Evolutionary conservation across 2,113 vertebrate species (phyloP).

Genomic region (Grammomys surdaster): DNA sequence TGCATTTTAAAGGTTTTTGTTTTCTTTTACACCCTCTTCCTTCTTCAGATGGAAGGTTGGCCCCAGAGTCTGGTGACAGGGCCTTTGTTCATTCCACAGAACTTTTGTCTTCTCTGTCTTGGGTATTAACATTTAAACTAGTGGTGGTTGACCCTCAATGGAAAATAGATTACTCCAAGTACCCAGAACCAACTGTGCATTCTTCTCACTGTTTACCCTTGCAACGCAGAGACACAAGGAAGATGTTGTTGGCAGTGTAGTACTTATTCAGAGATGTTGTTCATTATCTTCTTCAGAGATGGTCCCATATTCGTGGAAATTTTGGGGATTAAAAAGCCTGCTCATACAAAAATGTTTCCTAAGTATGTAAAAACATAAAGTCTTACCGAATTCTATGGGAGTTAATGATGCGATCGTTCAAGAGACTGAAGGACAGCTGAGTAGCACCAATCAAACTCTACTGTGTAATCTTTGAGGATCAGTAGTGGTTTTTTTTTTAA

Average conservation of each 20-base stretch:
- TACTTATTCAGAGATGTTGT: slow-evolving; percentile 36
- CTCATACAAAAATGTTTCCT: not conserved
- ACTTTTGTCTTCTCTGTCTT: not conserved
- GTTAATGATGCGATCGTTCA: slow-evolving; percentile 7
- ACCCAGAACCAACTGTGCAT: not conserved
- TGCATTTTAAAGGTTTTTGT: slow-evolving; percentile 17
- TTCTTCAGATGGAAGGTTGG: slow-evolving; percentile 16
- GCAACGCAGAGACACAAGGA: not conserved
- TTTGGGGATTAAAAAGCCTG: not conserved
- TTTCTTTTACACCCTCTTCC: slow-evolving; percentile 50
- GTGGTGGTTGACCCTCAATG: not conserved
- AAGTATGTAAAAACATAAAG: not conserved
- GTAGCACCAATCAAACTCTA: not conserved
- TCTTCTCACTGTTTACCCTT: slow-evolving; percentile 48
- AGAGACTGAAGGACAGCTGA: not conserved
- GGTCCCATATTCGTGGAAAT: not conserved
- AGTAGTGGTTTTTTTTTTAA: not conserved
- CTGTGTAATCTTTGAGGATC: not conserved
- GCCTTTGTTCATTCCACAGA: not conserved
- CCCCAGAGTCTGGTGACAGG: not conserved
- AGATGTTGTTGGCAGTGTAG: slow-evolving; percentile 36
- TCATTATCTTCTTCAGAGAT: slow-evolving; percentile 6
- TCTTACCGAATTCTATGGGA: not conserved
- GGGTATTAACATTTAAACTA: slow-evolving; percentile 15
- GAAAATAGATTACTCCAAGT: not conserved